Evolutionary conservation across 2,888 invertebrate genomes (phyloP), one percentile per base, ranked within the genome.

Genomic region (Thymelicus sylvestris): DNA sequence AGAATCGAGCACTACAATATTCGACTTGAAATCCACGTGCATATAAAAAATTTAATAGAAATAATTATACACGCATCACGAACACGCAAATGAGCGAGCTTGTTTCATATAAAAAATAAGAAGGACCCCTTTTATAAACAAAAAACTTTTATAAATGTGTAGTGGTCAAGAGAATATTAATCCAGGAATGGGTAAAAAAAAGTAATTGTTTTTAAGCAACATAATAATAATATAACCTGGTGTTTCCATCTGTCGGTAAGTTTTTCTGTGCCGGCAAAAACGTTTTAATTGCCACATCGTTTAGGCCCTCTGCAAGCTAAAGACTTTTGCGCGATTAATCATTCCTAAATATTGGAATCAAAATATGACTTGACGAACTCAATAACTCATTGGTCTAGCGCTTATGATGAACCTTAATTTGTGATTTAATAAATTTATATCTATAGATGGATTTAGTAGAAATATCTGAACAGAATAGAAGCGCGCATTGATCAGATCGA

Each of bases 191-290:
- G 15, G 31, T 44, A 62, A 0, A 19, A 67, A 67, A 67, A 67
- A 62, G 41, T 61, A 19, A 61, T 67, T 12, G n/a, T 62, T 68
- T 62, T 63, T 62, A 52, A 38, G 7, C 63, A 50, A 52, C 24
- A 62, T 55, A 52, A 41, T 55, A 55, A 67, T 62, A 24, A 31
- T 47, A 44, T 59, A 59, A 39, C 55, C 13, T 65, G 39, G 52
- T 24, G 39, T 69, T 39, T 64, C 57, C 44, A 52, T 44, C 15
- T 13, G 31, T 50, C 12, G 52, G 15, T 31, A 8, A n/a, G 66
- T 60, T 66, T 66, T 70, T 70, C 24, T 55, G 7, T 10, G 6
- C 7, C 2, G 10, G 15, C 70, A 70, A 70, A 69, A 65, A 65
- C 64, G 10, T 50, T 19, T 15, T 50, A 52, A 70, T 60, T 41